A percentile compares a stretch with the other conserved stretches of the same genome.
phyloP scores from a whole-genome alignment of 2,113 vertebrate genomes.

The Cyrtonyx montezumae region DNA sequence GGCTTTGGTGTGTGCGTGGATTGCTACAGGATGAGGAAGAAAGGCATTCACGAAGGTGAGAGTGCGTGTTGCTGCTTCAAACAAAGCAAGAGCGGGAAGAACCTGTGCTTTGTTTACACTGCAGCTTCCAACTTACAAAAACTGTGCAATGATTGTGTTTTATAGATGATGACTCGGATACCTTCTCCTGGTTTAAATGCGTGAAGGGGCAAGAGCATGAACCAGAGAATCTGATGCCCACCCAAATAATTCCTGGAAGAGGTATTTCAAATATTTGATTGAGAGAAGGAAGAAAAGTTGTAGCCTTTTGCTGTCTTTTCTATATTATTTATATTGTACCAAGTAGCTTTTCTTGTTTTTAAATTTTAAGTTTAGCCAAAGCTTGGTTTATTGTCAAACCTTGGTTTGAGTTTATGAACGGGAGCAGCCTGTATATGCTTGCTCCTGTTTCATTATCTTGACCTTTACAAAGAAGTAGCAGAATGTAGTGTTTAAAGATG shows the following conservation, averaged over 20 bases:
- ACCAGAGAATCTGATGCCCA: conserved; percentile 84
- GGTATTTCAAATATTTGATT: conserved; percentile 63
- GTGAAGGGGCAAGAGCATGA: conserved; percentile 83
- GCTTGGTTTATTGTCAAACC: not conserved
- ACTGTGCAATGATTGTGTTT: not conserved
- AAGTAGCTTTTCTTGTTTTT: not conserved
- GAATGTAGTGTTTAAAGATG: not conserved
- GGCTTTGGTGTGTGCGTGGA: conserved; percentile 84
- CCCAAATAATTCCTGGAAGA: conserved; percentile 86
- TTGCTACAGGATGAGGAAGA: conserved; percentile 83
- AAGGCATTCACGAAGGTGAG: conserved; percentile 72
- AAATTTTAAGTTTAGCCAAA: not conserved
- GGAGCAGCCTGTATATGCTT: not conserved
- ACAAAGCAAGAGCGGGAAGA: not conserved
- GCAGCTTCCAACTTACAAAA: not conserved
- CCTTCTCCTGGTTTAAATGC: conserved; percentile 84
- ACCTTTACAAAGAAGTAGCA: not conserved
- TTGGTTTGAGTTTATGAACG: not conserved
- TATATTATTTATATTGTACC: not conserved
- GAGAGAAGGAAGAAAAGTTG: not conserved
- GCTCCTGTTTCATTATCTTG: not conserved
- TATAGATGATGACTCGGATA: conserved; percentile 74
- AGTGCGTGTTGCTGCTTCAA: not conserved
- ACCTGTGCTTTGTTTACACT: not conserved
- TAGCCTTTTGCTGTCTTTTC: not conserved